These are phyloP conservation scores for Acomys russatus DNA, from an alignment of 2,797 vertebrate genomes.

Conservation along the genomic window DNA sequence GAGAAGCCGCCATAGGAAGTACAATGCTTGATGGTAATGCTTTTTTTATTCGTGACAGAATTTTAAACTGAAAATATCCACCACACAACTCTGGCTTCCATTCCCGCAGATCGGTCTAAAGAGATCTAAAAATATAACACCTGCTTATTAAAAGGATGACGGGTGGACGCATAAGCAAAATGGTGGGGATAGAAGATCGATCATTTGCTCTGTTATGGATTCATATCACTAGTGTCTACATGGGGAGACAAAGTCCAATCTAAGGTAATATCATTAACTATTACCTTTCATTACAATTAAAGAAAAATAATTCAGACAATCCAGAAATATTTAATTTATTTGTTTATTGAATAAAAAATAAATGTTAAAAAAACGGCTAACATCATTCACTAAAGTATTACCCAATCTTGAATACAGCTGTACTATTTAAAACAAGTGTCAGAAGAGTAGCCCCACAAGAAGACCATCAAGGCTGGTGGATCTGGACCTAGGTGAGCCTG, in stretches of 20 bases:
- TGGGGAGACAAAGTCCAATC: not conserved
- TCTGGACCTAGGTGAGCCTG: no score
- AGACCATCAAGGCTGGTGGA: no score
- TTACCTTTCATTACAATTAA: not conserved
- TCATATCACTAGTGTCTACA: not conserved
- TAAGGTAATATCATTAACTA: not conserved
- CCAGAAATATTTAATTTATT: not conserved
- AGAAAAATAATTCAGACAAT: conserved; percentile 35
- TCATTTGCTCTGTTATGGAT: not conserved
- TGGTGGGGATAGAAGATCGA: not conserved
- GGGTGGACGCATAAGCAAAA: not conserved
- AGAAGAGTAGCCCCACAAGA: no score
- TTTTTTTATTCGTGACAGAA: not conserved
- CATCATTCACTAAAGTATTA: conserved; percentile 26
- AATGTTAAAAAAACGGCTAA: conserved; percentile 34
- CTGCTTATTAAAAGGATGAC: not conserved
- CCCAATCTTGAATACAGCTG: not conserved
- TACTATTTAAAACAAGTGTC: conserved; percentile 43
- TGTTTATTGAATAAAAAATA: conserved; percentile 12
- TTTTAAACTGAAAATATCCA: not conserved
- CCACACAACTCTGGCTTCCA: conserved; percentile 2
- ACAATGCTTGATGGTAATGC: not conserved
- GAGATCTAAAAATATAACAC: not conserved
- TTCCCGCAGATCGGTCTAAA: not conserved
- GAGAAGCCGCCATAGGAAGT: not conserved